These are phyloP conservation scores for Epicampocera succincta DNA, from an alignment of 2,888 invertebrate genomes.

Conservation along the genomic window DNA sequence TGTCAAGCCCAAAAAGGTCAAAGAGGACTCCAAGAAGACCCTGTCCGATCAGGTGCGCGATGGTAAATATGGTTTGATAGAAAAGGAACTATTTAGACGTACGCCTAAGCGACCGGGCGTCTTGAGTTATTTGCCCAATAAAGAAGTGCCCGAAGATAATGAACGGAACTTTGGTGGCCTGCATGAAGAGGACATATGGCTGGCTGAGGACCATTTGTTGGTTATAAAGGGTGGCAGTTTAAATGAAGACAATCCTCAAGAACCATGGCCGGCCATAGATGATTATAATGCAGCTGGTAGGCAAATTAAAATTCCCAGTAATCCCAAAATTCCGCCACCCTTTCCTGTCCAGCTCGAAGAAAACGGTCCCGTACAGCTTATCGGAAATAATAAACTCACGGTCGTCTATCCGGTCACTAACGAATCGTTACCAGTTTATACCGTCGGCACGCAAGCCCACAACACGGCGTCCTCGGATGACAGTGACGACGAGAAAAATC, in stretches of 20 bases:
- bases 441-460: conserved; percentile 82
- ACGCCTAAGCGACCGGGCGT: conserved; percentile 89
- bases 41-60: conserved; percentile 94
- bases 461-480: conserved; percentile 74
- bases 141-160: conserved; percentile 91
- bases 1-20: conserved; percentile 79
- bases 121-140: conserved; percentile 90
- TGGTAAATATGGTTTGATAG: conserved; percentile 94
- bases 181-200: conserved; percentile 93
- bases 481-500: conserved; percentile 81
- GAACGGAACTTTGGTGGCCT: conserved; percentile 90
- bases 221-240: conserved; percentile 91
- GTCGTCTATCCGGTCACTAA: conserved; percentile 84
- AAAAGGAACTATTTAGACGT: conserved; percentile 89
- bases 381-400: conserved; percentile 87
- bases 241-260: conserved; percentile 80
- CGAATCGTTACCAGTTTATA: conserved; percentile 86
- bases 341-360: conserved; percentile 95
- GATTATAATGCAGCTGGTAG: conserved; percentile 91
- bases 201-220: conserved; percentile 93
- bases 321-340: conserved; percentile 94
- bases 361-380: conserved; percentile 92
- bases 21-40: conserved; percentile 90
- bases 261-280: conserved; percentile 91
- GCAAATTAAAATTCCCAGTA: conserved; percentile 91